Base-by-base conservation (phyloP, 2,113 vertebrate species). In the Salminus brasiliensis region DNA sequence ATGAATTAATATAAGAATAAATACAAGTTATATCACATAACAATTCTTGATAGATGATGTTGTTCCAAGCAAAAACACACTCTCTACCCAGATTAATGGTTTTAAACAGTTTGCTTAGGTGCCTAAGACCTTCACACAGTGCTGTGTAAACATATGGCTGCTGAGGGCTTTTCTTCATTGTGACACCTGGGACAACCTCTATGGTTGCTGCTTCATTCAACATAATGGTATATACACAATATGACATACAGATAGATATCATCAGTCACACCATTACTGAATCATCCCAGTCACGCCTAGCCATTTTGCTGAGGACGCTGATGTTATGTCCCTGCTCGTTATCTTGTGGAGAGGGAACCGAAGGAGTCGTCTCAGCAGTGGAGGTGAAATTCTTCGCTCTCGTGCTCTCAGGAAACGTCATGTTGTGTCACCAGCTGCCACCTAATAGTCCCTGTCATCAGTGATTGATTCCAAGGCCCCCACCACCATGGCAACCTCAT, bases 351-450 rank as follows among this genome's bases (percentile, higher is more conserved):
- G 25, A 29, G 27, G 23, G 3, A 34, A 36, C 29, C n/a, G 52
- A 62, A 60, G 63, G 78, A 63, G 71, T 45, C 27, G 45, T 83
- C 55, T 76, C 30, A 16, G 41, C 69, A 66, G 34, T 57, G 74
- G 67, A 83, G 78, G 83, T 79, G 85, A 79, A 83, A 80, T 82
- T 53, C 72, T 34, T 67, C 73, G 49, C 72, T 41, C 49, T 57
- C 66, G 45, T 60, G n/a, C n/a, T 75, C 62, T 45, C 77, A 70
- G 81, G 60, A 81, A 80, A 83, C 76, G 32, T 82, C 87, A 88
- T 86, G 84, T 73, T 82, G 81, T 83, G 81, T 83, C 70, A 82
- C 83, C 87, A 85, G 85, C 79, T 88, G 85, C 78, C 85, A 72
- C 39, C 82, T 88, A 88, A 88, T 85, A 81, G 83, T 84, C 67